A percentile compares a stretch with the other conserved stretches of the same genome.
phyloP scores from a whole-genome alignment of 2,888 invertebrate genomes.

The Drosophila sordidula region DNA sequence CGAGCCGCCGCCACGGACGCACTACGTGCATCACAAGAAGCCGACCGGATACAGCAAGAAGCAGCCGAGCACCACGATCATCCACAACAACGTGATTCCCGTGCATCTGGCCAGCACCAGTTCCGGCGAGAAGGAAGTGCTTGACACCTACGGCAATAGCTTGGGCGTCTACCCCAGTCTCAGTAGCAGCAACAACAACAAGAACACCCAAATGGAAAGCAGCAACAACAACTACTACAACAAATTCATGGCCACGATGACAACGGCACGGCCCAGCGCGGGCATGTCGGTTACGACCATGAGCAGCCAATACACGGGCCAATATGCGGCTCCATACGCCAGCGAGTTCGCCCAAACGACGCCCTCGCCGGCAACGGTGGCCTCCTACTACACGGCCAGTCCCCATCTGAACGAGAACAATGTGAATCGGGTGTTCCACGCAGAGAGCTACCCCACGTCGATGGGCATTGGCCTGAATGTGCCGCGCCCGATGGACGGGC shows the following conservation, averaged over 20 bases:
- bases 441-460: constrained; percentile 73
- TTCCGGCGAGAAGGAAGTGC: constrained; percentile 76
- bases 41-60: constrained; percentile 52
- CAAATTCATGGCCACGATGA: constrained; percentile 61
- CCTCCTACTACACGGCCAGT: constrained; percentile 81
- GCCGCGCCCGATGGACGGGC: constrained; percentile 56
- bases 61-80: constrained; percentile 78
- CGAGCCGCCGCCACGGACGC: constrained; percentile 22
- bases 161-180: constrained; percentile 70
- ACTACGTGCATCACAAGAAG: constrained; percentile 62
- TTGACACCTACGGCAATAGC: constrained; percentile 83
- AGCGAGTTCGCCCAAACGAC: constrained; percentile 64
- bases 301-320: constrained; percentile 55
- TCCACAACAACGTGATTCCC: constrained; percentile 84
- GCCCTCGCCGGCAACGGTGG: constrained; percentile 69
- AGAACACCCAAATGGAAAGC: no score
- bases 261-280: constrained; percentile 66
- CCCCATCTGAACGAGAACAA: constrained; percentile 83
- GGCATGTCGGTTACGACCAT: constrained; percentile 54
- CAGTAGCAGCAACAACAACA: constrained; percentile 33
- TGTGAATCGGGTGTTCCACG: constrained; percentile 79
- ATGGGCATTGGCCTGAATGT: constrained; percentile 40
- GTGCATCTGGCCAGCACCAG: constrained; percentile 75
- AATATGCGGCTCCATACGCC: constrained; percentile 65
- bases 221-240: constrained; percentile 52